A percentile compares a stretch with the other conserved stretches of the same genome.
Evolutionary conservation across 2,888 invertebrate genomes (phyloP).

Genomic region (Eupithecia abbreviata): DNA sequence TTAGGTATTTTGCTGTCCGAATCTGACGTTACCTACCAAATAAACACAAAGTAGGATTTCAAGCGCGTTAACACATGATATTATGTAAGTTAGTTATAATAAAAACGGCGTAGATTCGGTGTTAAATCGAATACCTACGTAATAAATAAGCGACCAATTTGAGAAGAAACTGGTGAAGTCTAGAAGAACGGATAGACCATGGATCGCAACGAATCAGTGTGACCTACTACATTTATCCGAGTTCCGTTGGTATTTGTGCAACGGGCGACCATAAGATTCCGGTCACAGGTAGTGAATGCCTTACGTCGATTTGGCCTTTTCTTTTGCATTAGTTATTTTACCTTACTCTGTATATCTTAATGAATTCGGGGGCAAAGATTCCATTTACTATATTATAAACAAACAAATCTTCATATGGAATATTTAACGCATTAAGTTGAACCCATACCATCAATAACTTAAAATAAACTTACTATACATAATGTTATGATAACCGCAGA

Average conservation of each 20-base stretch:
- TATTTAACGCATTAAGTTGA: constrained; percentile 24
- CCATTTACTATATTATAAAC: constrained; percentile 17
- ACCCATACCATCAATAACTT: not conserved
- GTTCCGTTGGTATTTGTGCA: not conserved
- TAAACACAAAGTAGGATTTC: not conserved
- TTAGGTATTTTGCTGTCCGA: too few species aligned
- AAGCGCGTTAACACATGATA: not conserved
- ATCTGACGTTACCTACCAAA: not conserved
- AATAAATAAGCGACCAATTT: not conserved
- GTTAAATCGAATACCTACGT: not conserved
- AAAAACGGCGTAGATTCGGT: not conserved
- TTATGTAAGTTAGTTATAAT: not conserved
- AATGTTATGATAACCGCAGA: not conserved
- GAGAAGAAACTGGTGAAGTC: not conserved
- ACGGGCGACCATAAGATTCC: constrained; percentile 31
- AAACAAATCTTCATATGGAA: constrained; percentile 3
- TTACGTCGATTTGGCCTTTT: not conserved
- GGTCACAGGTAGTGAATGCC: constrained; percentile 46
- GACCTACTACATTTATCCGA: not conserved
- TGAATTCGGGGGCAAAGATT: constrained; percentile 27
- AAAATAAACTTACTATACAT: not conserved
- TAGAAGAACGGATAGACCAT: not conserved
- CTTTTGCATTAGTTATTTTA: not conserved
- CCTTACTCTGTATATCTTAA: constrained; percentile 18
- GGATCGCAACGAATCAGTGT: not conserved